Conservation (phyloP, 1,140 invertebrate genomes). For the Phthorimaea operculella region DNA sequence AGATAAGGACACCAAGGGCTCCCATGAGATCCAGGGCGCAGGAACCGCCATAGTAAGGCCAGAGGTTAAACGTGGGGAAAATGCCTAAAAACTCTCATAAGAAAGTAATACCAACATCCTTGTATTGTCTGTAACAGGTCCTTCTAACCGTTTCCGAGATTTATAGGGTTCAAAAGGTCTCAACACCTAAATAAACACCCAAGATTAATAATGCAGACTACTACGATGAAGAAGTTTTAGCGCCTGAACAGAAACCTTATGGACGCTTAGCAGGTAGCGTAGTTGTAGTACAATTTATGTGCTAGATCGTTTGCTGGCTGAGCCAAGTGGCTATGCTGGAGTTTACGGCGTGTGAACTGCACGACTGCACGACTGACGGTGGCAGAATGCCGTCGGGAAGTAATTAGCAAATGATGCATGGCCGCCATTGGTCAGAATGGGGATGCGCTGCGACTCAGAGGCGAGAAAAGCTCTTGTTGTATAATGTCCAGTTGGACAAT, state of each 20-base stretch:
- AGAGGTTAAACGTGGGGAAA: slow-evolving; percentile 46
- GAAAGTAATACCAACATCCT: not conserved
- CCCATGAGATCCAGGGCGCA: slow-evolving; percentile 46
- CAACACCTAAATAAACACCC: slow-evolving; percentile 8
- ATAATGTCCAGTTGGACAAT: too few species aligned
- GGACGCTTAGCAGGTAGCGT: slow-evolving; percentile 20
- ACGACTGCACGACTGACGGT: slow-evolving; percentile 20
- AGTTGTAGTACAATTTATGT: slow-evolving; percentile 4
- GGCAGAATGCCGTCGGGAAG: slow-evolving; percentile 20
- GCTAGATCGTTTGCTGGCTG: not conserved
- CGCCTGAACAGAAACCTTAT: slow-evolving; percentile 19
- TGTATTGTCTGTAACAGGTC: not conserved
- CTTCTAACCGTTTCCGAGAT: not conserved
- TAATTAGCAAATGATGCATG: slow-evolving; percentile 24
- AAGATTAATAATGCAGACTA: not conserved
- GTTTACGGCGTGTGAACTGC: slow-evolving; percentile 33
- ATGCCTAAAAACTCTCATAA: slow-evolving; percentile 24
- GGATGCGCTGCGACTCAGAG: slow-evolving; percentile 12
- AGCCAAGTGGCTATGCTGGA: not conserved
- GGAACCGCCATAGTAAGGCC: slow-evolving; percentile 19
- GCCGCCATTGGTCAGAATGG: slow-evolving; percentile 9
- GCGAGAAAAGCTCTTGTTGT: too few species aligned
- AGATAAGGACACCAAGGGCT: slow-evolving; percentile 55
- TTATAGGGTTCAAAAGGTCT: not conserved
- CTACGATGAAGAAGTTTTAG: slow-evolving; percentile 12